Evolutionary conservation across 2,113 vertebrate genomes (phyloP).

Genomic region (Bagarius yarrelli): DNA sequence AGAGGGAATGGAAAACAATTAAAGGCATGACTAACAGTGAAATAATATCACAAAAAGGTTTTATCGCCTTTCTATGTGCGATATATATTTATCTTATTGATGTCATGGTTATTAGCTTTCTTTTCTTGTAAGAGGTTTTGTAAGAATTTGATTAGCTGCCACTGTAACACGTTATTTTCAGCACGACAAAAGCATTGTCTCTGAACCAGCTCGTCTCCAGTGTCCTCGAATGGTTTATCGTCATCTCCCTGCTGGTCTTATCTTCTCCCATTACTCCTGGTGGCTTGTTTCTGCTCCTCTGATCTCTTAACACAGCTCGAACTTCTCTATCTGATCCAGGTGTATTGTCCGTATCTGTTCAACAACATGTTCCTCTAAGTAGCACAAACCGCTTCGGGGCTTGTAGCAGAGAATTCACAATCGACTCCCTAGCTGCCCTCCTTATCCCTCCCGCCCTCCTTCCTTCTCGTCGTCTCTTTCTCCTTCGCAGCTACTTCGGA

Average conservation of each 20-base stretch:
- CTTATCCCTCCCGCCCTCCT: neutral
- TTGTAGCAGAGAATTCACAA: neutral
- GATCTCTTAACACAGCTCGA: constrained; percentile 19
- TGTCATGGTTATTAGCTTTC: too few species aligned
- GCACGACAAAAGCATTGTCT: neutral
- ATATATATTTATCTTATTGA: too few species aligned
- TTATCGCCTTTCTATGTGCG: too few species aligned
- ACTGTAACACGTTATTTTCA: too few species aligned
- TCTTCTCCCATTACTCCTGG: constrained; percentile 17
- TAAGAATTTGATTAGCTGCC: too few species aligned
- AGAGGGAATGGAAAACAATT: too few species aligned
- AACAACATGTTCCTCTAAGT: constrained; percentile 7
- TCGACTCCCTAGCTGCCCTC: neutral
- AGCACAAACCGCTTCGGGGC: neutral
- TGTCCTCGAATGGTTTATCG: neutral
- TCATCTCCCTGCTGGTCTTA: neutral
- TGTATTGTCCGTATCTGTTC: constrained; percentile 16
- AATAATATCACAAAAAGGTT: too few species aligned
- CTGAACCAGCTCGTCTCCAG: neutral
- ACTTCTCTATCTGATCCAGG: constrained; percentile 32
- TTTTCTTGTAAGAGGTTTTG: too few species aligned
- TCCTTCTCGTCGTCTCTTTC: neutral
- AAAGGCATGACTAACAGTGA: too few species aligned
- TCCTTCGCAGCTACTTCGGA: neutral
- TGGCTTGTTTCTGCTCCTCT: constrained; percentile 2